A percentile compares a stretch with the other conserved stretches of the same genome.
These are phyloP conservation scores for Nomada fabriciana DNA, from an alignment of 2,888 invertebrate species.

Conservation along the genomic window DNA sequence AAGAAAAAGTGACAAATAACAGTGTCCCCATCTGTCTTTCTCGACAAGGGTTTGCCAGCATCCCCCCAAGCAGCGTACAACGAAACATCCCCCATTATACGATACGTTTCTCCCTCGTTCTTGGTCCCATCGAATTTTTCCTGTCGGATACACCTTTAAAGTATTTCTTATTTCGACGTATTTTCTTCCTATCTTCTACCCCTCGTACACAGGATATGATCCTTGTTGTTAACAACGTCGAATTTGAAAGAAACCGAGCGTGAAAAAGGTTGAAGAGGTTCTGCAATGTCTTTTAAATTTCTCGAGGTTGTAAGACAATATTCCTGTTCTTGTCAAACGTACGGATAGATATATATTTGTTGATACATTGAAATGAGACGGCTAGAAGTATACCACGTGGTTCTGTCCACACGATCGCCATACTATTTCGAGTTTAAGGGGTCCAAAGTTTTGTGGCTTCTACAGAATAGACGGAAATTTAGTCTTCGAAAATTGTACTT, in stretches of 20 bases:
- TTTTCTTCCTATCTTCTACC: conserved; percentile 16
- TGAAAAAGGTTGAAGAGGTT: not conserved
- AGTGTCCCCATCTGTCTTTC: conserved; percentile 2
- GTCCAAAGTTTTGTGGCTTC: no score
- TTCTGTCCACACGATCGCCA: not conserved
- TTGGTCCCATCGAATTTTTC: not conserved
- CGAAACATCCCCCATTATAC: conserved; percentile 65
- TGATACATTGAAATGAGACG: not conserved
- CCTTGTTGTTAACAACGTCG: not conserved
- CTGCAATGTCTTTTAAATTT: not conserved
- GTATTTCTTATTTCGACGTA: conserved; percentile 35
- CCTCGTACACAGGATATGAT: not conserved
- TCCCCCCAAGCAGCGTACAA: conserved; percentile 43
- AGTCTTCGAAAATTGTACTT: not conserved
- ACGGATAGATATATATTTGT: not conserved
- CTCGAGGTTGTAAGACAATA: not conserved
- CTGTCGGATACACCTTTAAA: conserved; percentile 3
- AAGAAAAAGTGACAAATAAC: conserved; percentile 45
- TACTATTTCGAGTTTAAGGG: not conserved
- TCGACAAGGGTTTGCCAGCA: conserved; percentile 1
- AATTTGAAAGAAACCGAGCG: conserved; percentile 3
- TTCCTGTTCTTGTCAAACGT: not conserved
- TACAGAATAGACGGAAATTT: not conserved
- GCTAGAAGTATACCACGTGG: not conserved
- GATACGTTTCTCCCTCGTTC: conserved; percentile 27